A percentile compares a stretch with the other conserved stretches of the same genome.
phyloP scores from a whole-genome alignment of 2,113 vertebrate species.

The Otis tarda region DNA sequence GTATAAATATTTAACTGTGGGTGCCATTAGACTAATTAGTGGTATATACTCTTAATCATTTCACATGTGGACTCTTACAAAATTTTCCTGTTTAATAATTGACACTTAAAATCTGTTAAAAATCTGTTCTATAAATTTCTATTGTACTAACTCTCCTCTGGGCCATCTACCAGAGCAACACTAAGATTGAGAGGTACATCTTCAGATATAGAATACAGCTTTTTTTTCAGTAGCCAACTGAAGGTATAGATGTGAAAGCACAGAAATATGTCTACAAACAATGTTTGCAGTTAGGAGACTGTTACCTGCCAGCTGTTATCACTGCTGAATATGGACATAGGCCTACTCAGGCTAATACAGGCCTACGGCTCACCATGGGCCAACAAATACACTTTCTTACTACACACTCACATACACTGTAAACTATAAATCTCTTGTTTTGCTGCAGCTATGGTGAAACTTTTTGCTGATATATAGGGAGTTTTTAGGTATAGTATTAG shows the following conservation, averaged over 20 bases:
- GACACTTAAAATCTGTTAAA: neutral
- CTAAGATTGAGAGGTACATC: neutral
- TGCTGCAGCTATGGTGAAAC: neutral
- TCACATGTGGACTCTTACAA: neutral
- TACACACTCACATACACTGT: rapidly evolving
- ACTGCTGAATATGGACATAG: neutral
- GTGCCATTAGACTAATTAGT: constrained; percentile 15
- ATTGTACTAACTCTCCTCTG: neutral
- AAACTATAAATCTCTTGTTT: neutral
- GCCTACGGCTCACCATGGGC: neutral
- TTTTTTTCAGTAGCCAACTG: neutral
- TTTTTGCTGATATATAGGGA: neutral
- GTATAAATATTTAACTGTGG: constrained; percentile 32
- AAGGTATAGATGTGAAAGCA: neutral
- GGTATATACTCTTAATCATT: neutral
- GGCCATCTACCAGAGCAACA: neutral
- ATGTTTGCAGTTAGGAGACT: neutral
- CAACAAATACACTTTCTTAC: neutral
- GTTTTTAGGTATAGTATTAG: neutral
- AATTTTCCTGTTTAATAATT: constrained; percentile 19
- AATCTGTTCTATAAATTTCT: neutral
- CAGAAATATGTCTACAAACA: neutral
- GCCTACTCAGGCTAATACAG: neutral
- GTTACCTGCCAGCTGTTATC: rapidly evolving
- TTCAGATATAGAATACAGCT: neutral